Conservation (phyloP, 1,140 invertebrate genomes). For the Tyrophagus putrescentiae region DNA sequence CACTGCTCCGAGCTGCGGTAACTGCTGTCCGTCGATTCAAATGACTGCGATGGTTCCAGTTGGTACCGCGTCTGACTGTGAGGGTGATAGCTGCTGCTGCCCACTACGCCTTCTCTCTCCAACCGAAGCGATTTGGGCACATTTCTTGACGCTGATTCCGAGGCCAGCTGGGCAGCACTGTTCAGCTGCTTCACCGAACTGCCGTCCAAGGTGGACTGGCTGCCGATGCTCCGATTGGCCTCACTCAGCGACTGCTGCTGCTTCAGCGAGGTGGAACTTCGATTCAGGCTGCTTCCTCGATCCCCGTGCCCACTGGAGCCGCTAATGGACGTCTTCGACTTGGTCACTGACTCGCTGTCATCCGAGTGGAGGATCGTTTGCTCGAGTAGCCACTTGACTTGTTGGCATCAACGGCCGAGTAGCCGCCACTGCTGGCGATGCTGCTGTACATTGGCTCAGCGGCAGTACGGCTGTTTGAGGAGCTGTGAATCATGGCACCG, state of each 20-base stretch:
- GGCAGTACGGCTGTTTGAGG: too few relatives aligned
- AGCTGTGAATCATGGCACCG: too few relatives aligned
- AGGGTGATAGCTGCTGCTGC: too few relatives aligned
- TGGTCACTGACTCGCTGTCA: not conserved
- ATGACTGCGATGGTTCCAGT: not conserved
- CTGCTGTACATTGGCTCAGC: not conserved
- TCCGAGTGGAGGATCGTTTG: constrained; percentile 6
- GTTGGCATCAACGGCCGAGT: not conserved
- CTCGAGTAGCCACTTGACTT: constrained; percentile 9
- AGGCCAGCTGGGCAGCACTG: too few relatives aligned
- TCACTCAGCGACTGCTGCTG: not conserved
- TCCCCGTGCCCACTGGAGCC: not conserved
- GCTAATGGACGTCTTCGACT: not conserved
- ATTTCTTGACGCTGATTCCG: too few relatives aligned
- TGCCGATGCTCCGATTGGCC: too few relatives aligned
- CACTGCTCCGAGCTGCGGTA: not conserved
- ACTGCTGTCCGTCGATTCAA: constrained; percentile 1
- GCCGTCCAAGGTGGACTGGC: too few relatives aligned
- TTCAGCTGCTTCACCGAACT: not conserved
- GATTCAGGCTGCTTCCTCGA: not conserved
- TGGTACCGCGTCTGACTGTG: too few relatives aligned
- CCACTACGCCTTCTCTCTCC: too few relatives aligned
- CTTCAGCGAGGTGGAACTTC: not conserved
- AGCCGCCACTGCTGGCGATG: not conserved
- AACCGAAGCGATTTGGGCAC: not conserved